Conservation (phyloP, 1,140 invertebrate genomes). For the Aphis gossypii region DNA sequence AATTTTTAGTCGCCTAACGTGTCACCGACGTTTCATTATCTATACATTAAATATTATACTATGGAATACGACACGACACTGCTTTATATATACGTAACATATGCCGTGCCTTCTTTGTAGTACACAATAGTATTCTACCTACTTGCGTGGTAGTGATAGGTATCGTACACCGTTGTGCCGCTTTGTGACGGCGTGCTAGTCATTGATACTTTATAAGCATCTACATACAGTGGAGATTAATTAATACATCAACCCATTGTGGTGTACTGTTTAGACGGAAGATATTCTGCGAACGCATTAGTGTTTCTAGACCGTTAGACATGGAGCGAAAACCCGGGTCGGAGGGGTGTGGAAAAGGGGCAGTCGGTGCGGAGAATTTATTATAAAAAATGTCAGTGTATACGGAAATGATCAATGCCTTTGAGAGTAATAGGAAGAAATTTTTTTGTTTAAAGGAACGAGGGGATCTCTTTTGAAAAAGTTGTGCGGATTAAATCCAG, state of each 20-base stretch:
- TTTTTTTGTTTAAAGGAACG: neutral
- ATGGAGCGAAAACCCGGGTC: neutral
- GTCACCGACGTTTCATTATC: neutral
- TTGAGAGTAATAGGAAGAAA: neutral
- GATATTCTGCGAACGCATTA: too few relatives aligned
- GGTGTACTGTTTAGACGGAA: neutral
- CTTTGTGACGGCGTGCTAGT: too few relatives aligned
- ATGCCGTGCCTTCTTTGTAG: neutral
- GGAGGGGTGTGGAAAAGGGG: neutral
- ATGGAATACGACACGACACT: neutral
- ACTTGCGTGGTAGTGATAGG: too few relatives aligned
- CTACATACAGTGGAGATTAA: neutral
- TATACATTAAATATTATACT: neutral
- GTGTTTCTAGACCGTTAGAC: neutral
- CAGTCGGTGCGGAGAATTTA: neutral
- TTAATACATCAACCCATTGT: neutral
- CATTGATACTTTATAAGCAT: too few relatives aligned
- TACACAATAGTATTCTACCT: neutral
- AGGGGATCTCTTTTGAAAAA: neutral
- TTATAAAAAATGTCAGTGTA: conserved; percentile 1
- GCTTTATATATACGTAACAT: neutral
- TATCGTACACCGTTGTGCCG: too few relatives aligned
- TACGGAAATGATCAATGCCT: neutral
- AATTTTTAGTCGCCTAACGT: neutral
- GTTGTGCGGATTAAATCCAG: neutral